Percentiles rank a stretch among this genome's conserved stretches.
Conservation (phyloP, 2,113 vertebrate genomes). For the Malaclemys terrapin region DNA sequence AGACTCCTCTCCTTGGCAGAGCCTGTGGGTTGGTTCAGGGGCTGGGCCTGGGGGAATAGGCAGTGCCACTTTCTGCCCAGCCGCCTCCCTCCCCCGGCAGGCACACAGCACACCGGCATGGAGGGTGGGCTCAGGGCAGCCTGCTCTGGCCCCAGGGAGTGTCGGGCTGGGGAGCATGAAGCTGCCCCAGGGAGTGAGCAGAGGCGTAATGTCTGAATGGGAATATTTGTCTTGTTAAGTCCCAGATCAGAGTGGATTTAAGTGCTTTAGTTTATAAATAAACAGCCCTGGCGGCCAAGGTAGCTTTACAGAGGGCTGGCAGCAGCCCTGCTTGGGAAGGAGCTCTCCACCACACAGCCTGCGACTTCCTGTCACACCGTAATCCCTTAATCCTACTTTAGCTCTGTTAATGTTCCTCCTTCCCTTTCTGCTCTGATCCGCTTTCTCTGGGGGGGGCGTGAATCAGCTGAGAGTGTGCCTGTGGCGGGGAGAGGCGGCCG, state of each 20-base stretch:
- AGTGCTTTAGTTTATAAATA: slow-evolving; percentile 71
- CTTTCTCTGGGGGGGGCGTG: background rate
- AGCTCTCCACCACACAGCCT: slow-evolving; percentile 67
- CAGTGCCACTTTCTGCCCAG: background rate
- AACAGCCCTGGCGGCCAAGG: slow-evolving; percentile 38
- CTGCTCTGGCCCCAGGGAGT: background rate
- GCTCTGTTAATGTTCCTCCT: slow-evolving; percentile 73
- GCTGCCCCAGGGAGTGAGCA: background rate
- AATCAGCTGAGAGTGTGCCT: slow-evolving; percentile 23
- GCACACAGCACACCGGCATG: slow-evolving; percentile 16
- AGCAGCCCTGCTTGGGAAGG: slow-evolving; percentile 41
- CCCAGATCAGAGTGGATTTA: slow-evolving; percentile 53
- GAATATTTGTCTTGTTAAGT: slow-evolving; percentile 39
- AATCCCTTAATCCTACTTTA: slow-evolving; percentile 79
- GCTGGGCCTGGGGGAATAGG: too few species aligned
- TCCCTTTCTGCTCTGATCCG: slow-evolving; percentile 33
- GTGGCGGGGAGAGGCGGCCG: background rate
- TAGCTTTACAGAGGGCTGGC: slow-evolving; percentile 64
- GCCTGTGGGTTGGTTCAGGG: too few species aligned
- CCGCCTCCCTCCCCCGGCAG: background rate
- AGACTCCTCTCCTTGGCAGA: too few species aligned
- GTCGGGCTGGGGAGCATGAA: background rate
- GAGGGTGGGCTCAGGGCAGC: background rate
- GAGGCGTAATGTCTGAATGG: background rate
- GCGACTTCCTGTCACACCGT: slow-evolving; percentile 70